A percentile compares a stretch with the other conserved stretches of the same genome.
phyloP scores from a whole-genome alignment of 2,797 vertebrate species.

The Siniperca obscura region DNA sequence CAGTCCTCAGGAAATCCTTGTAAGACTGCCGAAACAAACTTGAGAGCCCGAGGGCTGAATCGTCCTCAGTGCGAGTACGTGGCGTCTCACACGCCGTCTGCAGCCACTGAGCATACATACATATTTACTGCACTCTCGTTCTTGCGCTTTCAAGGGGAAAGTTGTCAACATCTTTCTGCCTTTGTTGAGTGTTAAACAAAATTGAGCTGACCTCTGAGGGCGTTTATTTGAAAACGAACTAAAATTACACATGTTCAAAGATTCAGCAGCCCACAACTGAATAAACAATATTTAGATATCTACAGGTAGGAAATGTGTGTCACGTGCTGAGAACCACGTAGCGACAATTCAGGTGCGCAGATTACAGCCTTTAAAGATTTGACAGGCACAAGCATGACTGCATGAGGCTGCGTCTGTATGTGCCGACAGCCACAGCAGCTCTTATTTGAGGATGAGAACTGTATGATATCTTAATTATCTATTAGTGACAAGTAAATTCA shows the following conservation, averaged over 20 bases:
- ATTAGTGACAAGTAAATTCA: conserved; percentile 16
- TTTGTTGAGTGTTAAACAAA: neutral
- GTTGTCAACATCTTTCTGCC: conserved; percentile 17
- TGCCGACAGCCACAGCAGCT: neutral
- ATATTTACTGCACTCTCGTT: conserved; percentile 7
- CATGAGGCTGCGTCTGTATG: neutral
- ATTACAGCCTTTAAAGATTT: neutral
- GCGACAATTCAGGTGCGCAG: neutral
- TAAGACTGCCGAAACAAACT: neutral
- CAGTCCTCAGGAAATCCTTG: conserved; percentile 15
- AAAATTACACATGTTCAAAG: neutral
- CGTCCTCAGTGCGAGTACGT: neutral
- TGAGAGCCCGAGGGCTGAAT: neutral
- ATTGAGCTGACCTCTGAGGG: neutral
- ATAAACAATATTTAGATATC: neutral
- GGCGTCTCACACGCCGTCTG: conserved; percentile 9
- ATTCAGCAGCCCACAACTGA: neutral
- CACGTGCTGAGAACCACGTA: neutral
- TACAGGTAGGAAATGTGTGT: neutral
- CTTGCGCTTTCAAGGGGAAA: neutral
- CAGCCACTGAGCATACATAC: conserved; percentile 1
- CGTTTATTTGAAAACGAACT: neutral
- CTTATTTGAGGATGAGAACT: neutral
- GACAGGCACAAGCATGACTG: neutral
- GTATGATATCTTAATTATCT: conserved; percentile 12